Base-by-base conservation (phyloP, 2,888 invertebrate species). In the Macropis europaea region DNA sequence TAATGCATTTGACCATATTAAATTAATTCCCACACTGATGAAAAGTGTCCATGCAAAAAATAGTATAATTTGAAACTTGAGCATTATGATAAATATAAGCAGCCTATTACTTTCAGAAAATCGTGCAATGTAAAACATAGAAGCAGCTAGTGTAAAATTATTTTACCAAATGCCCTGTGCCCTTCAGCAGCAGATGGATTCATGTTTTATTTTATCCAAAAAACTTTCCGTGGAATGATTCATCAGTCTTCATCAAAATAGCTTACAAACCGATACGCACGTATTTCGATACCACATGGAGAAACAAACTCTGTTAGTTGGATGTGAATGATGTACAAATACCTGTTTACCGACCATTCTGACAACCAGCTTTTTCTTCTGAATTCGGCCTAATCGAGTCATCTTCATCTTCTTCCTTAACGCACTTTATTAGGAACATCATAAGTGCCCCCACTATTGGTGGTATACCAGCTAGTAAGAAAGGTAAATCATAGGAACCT, bases 401-500 rank as follows among this genome's bases (percentile, higher is more conserved):
- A n/a, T n/a, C 76, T 38, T 79, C 61, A 7, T 62, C 50, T 9
- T 81, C 76, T 0, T 91, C 90, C 66, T 90, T 90, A 2, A 93
- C 91, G 74, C 91, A 93, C 48, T 92, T 91, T 53, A 95, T 93
- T 9, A 93, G 86, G 84, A 93, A 94, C 92, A 96, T 92, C 1
- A 95, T 90, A 4, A 94, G 88, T 2, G 96, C 95, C 3, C 97
- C 97, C 1, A 97, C 83, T 26, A 97, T 91, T 0, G 97, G 97
- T 7, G 97, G 97, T 54, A 96, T 91, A 0, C 97, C 97, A 15
- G 97, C 96, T 71, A 96, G 90, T 64, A 96, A 91, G 82, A 98
- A 95, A 0, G 97, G 95, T 63, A 95, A 84, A 1, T 92, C 93
- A 86, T 97, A 98, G 4, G 94, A 93, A 1, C 92, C 91, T 91